Conservation (phyloP, 2,888 invertebrate genomes). For the Eupelmus urozonus region DNA sequence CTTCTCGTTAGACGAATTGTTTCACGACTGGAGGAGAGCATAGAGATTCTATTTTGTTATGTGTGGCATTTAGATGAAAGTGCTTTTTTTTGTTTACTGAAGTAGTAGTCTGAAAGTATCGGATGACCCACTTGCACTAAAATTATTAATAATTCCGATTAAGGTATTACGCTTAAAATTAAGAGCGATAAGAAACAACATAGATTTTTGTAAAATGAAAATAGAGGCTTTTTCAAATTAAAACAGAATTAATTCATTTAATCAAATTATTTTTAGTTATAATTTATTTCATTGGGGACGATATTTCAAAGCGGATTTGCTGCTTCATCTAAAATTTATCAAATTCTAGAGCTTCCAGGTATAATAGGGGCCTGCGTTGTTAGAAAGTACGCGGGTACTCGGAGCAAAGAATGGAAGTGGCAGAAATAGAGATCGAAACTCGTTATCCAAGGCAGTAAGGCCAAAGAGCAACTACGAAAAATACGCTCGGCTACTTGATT, state of each 20-base stretch:
- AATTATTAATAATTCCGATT: no score
- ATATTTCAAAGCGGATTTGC: not conserved
- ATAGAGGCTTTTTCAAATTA: no score
- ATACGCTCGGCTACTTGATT: slow-evolving; percentile 57
- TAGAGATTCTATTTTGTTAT: no score
- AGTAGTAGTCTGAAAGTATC: no score
- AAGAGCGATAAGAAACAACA: no score
- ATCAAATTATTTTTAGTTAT: not conserved
- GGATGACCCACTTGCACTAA: no score
- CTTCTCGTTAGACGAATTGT: not conserved
- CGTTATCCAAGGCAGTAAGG: slow-evolving; percentile 46
- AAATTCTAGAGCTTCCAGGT: slow-evolving; percentile 14
- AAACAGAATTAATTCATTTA: not conserved
- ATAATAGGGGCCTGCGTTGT: not conserved
- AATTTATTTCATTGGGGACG: no score
- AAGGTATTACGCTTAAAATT: no score
- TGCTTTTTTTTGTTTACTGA: no score
- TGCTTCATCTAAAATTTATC: slow-evolving; percentile 54
- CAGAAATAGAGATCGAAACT: slow-evolving; percentile 57
- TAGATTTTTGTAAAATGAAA: no score
- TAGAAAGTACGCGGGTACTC: slow-evolving; percentile 36
- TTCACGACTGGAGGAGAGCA: no score
- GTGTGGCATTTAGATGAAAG: no score
- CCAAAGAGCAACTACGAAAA: slow-evolving; percentile 52
- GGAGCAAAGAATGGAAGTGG: slow-evolving; percentile 35